Base-by-base conservation (phyloP, 2,113 vertebrate species). In the Sinosuthora webbiana region DNA sequence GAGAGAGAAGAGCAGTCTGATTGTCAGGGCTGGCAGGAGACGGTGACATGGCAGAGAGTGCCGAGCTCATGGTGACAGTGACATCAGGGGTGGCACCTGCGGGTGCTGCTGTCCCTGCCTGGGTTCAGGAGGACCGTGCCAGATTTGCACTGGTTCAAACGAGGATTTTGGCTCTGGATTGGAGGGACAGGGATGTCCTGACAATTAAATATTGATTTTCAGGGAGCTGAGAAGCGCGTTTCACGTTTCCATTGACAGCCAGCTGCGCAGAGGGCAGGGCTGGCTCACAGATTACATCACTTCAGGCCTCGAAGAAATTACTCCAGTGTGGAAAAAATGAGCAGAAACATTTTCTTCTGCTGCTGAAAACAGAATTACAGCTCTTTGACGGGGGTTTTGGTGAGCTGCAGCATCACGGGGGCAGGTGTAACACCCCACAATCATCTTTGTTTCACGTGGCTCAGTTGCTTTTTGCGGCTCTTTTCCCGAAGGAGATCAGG, bases 101-200 rank as follows among this genome's bases (percentile, higher is more conserved):
- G 56, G 64, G 56, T 8, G 44, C 52, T 42, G 60, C 18, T 53
- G 60, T 23, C n/a, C 11, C 4, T 7, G 28, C 55, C 30, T 4
- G 55, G 11, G 19, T 3, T 71, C 23, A 5, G 28, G 49, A 30
- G 25, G 21, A 23, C 1, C 0, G 1, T 22, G 62, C 44, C 35
- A 18, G 24, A 2, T 31, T 5, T 14, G 37, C 23, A 0, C 18
- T 17, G 15, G 2, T 25, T 24, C 49, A 41, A 6, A 45, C 0
- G 20, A 52, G 49, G 49, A 11, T 19, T 62, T 60, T 28, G 33
- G 11, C 22, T 71, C 65, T 27, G 62, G 24, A 6, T 27, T 13
- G 50, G 33, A 70, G 35, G 11, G 13, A 24, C 17, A 8, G 41
- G n/a, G 30, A 3, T 30, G 23, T 9, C 7, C 31, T 39, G 12